Base-by-base conservation (phyloP, 2,888 invertebrate genomes). In the Magallana nippona region DNA sequence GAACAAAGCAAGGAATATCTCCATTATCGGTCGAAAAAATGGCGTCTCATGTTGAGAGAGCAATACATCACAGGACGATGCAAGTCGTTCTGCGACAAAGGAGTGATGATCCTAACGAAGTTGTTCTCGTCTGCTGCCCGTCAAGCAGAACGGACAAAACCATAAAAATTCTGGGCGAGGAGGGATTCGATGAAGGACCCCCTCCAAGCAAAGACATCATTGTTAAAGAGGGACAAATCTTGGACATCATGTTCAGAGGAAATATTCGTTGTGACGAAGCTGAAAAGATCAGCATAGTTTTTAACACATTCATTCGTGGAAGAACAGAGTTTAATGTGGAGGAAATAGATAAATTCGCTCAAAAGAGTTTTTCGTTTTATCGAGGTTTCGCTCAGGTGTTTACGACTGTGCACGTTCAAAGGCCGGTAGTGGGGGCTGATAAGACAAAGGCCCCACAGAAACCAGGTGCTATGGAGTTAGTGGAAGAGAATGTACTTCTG, bases 321-420 rank as follows among this genome's bases (percentile, higher is more conserved):
- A 83, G 87, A n/a, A 80, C 90, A 19, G 85, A 90, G 13, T 91
- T 93, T 62, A 78, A 81, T 27, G 91, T 92, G 13, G 84, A 81
- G 11, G 92, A 92, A 84, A 87, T 91, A 1, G 93, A 93, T 81
- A 87, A 86, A 60, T 93, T 91, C 86, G 93, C 93, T 1, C 93
- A 93, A 87, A 93, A 92, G 82, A 89, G 91, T 32, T 88, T 93
- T 57, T 88, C 89, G 81, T 90, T 90, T 60, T 93, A 91, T 86
- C 84, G 93, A 60, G 93, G 93, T 10, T 93, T 93, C 82, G 90
- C 88, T 32, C 92, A 93, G 86, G 44, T 93, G n/a, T 92, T 86
- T 84, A 91, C 91, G 1, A 87, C 87, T 60, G 88, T 87, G 17
- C 27, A 89, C 22, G 89, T 91, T 15, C 87, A 89, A 10, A 84